Evolutionary conservation across 2,888 invertebrate species (phyloP), one percentile per base, ranked within the genome.

Genomic region (Teleiodes luculella): DNA sequence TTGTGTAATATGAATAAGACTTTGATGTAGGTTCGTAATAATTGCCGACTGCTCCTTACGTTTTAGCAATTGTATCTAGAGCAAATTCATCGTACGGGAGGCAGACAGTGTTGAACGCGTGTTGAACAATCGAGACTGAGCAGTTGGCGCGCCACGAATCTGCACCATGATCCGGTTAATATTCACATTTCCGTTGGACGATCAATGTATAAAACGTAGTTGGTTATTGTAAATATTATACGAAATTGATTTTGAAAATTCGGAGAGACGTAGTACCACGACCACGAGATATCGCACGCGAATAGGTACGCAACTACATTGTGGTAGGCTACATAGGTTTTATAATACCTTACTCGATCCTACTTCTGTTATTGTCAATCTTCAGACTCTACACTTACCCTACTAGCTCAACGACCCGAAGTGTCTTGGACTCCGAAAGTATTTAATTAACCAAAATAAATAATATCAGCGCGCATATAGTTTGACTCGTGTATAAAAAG

Each of bases 1-100:
- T 73, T 69, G 69, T 67, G 65, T 69, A 63, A 67, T 66, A 64
- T 70, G 70, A 72, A 68, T 73, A 64, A 67, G 67, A 70, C 62
- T 72, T 69, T 63, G 65, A 53, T 60, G 53, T 41, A 24, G 35
- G 35, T 45, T 52, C 36, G 49, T 37, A 5, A 35, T 28, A n/a
- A n/a, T 37, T 24, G 30, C 45, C 18, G 33, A 14, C 52, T 20
- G 16, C 33, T n/a, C 36, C 14, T 7, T 16, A 18, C 16, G 18
- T 39, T 39, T 18, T 8, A 16, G 11, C 11, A 35, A 11, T 10
- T 35, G 4, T 35, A n/a, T n/a, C 35, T 4, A 35, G n/a, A n/a
- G 13, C 3, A 35, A 35, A n/a, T 35, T 35, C 3, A 11, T 1
- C 35, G 3, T n/a, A n/a, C 1, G 24, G 24, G 24, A 24, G 24